Evolutionary conservation across 2,888 invertebrate species (phyloP), one percentile per base, ranked within the genome.

Genomic region (Diarsia brunnea): DNA sequence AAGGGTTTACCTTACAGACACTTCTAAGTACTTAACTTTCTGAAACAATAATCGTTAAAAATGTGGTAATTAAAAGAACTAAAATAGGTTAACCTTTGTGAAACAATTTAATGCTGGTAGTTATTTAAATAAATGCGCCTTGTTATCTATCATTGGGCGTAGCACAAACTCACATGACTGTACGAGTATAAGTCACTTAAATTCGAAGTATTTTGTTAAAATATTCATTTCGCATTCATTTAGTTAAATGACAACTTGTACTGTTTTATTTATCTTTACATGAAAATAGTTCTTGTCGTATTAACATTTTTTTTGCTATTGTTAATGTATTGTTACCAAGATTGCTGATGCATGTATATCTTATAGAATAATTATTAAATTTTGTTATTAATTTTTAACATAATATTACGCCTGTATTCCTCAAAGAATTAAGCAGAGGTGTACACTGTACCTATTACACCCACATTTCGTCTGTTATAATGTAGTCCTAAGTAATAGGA

Each of bases 61-160:
- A 31, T 31, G 21, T 31, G 21, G 45, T 45, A 45, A 27, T 45
- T 45, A 24, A 21, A n/a, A n/a, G 21, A 53, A 72, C 31, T 8
- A 69, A 72, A 55, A 69, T 69, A 69, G 45, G 4, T 31, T 71
- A 21, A 55, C 24, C 5, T 69, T n/a, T 27, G 16, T 21, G 21
- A 67, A 71, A 16, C 47, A n/a, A 45, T 19, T 45, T 2, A 55
- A 47, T 24, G 21, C 58, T 19, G 47, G 4, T 49, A 43, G 24
- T 73, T 73, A 49, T 49, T 60, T 73, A n/a, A 49, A 27, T 19
- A 27, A 16, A 2, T 51, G 16, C 14, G 16, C 19, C n/a, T 45
- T 43, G 61, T 63, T 63, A 63, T 63, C 43, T 38, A n/a, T 21
- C 10, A 14, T 43, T 43, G 3, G n/a, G 14, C 14, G 1, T 61